phyloP scores from a whole-genome alignment of 2,113 vertebrate species.

The Stigmatopora nigra region DNA sequence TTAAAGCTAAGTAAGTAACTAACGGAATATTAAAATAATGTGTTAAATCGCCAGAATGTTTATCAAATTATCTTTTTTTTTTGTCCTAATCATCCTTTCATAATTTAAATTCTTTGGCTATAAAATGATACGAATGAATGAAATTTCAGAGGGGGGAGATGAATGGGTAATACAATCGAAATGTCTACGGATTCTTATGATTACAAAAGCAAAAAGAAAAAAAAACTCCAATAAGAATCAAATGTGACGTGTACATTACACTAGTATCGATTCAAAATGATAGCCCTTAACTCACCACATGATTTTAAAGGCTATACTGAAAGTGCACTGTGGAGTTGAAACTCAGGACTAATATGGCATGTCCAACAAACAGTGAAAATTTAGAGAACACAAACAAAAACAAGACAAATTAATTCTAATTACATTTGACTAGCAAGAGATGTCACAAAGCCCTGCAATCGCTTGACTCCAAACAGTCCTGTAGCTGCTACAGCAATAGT shows the following conservation, averaged over 20 bases:
- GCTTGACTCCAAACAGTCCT: slow-evolving; percentile 16
- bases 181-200: background rate
- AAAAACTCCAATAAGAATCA: background rate
- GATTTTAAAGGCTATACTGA: slow-evolving; percentile 14
- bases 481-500: slow-evolving; percentile 27
- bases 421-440: slow-evolving; percentile 6
- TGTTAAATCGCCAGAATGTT: background rate
- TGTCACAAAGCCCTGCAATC: slow-evolving; percentile 23
- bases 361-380: slow-evolving; percentile 23
- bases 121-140: background rate
- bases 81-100: slow-evolving; percentile 16
- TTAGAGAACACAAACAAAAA: slow-evolving; percentile 20
- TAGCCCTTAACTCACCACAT: slow-evolving; percentile 6
- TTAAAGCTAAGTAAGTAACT: slow-evolving; percentile 5
- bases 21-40: slow-evolving; percentile 12
- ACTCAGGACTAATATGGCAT: slow-evolving; percentile 30
- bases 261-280: slow-evolving; percentile 20
- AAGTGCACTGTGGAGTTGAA: slow-evolving; percentile 18
- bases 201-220: slow-evolving; percentile 3
- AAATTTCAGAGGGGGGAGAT: background rate
- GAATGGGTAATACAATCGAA: background rate
- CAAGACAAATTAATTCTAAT: slow-evolving; percentile 13
- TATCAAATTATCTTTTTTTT: slow-evolving; percentile 8
- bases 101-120: slow-evolving; percentile 39
- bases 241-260: slow-evolving; percentile 26